Percentiles rank a stretch among this genome's conserved stretches.
Conservation (phyloP, 2,113 vertebrate species). For the Microcebus jonahi region DNA sequence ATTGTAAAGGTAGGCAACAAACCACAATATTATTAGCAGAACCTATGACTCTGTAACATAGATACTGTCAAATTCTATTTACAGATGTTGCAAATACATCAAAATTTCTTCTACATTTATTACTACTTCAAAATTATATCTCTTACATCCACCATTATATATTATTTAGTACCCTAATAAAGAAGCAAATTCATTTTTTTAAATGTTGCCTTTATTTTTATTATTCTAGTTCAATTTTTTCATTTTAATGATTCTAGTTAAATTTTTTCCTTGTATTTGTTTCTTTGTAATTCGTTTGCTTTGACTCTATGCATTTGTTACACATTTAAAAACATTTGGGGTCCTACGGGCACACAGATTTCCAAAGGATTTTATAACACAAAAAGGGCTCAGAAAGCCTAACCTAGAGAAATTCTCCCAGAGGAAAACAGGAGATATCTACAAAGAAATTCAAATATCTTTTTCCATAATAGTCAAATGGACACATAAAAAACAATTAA, state of each 20-base stretch:
- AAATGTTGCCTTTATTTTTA: not conserved
- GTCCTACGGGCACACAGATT: not conserved
- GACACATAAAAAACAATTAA: not conserved
- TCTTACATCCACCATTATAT: not conserved
- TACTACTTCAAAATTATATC: not conserved
- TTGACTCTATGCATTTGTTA: not conserved
- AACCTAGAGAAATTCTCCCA: not conserved
- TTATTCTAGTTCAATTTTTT: not conserved
- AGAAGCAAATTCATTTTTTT: not conserved
- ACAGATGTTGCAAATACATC: not conserved
- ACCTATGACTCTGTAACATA: not conserved
- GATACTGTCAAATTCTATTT: not conserved
- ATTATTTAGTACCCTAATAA: not conserved
- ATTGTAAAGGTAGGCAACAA: conserved; percentile 4
- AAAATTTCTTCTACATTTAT: not conserved
- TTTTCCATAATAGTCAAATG: not conserved
- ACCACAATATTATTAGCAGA: not conserved
- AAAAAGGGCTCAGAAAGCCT: not conserved
- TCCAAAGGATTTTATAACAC: not conserved
- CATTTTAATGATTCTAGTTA: not conserved
- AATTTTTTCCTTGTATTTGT: not conserved
- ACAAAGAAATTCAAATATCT: not conserved
- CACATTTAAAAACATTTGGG: not conserved
- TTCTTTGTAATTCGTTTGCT: not conserved
- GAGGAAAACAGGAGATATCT: not conserved